A percentile compares a stretch with the other conserved stretches of the same genome.
phyloP scores from a whole-genome alignment of 2,113 vertebrate species.

The Craseonycteris thonglongyai region DNA sequence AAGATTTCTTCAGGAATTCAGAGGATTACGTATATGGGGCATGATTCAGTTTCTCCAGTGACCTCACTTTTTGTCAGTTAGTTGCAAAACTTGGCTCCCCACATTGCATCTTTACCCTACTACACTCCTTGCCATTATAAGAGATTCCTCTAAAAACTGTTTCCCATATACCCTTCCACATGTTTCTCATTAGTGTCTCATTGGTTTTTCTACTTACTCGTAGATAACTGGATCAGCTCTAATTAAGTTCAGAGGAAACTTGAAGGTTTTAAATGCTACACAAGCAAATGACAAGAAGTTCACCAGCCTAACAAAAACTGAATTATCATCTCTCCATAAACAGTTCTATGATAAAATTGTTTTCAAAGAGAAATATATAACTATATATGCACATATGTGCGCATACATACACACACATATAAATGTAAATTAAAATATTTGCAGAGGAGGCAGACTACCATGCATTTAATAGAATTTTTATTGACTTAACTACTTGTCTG shows the following conservation, averaged over 20 bases:
- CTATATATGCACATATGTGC: not conserved
- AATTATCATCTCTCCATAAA: not conserved
- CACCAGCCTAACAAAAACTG: not conserved
- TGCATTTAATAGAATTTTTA: not conserved
- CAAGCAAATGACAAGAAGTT: not conserved
- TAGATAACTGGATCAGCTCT: not conserved
- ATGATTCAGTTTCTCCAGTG: not conserved
- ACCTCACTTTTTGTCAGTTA: not conserved
- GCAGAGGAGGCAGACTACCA: not conserved
- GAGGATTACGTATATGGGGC: not conserved
- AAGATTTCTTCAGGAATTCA: not conserved
- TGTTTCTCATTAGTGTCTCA: not conserved
- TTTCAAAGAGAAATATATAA: not conserved
- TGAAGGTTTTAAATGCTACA: not conserved
- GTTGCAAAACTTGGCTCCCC: not conserved
- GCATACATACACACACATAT: too few species aligned
- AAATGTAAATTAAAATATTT: not conserved
- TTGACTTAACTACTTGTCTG: not conserved
- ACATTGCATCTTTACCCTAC: not conserved
- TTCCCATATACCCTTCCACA: fast-evolving
- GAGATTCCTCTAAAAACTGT: not conserved
- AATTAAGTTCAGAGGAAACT: not conserved
- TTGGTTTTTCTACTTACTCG: not conserved
- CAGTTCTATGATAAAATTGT: not conserved
- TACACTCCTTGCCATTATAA: too few species aligned